Conservation (phyloP, 2,888 invertebrate genomes). For the Himalopsyche japonica region DNA sequence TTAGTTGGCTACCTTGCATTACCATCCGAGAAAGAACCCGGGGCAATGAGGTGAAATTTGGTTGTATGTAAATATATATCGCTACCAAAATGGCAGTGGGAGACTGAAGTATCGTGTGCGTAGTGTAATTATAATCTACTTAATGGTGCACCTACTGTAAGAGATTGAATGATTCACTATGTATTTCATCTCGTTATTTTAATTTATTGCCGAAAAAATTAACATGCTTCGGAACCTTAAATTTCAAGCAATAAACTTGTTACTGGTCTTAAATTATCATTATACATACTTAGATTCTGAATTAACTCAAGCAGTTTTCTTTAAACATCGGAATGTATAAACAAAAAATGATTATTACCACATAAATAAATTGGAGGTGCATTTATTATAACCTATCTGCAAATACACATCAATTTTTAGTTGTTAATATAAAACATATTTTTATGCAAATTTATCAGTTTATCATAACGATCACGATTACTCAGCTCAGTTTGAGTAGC, state of each 20-base stretch:
- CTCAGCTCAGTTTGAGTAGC: too few relatives aligned
- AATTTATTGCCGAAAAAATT: not conserved
- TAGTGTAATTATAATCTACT: not conserved
- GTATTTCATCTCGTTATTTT: not conserved
- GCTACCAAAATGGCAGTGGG: not conserved
- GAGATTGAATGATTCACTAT: not conserved
- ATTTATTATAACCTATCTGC: too few relatives aligned
- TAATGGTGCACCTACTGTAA: not conserved
- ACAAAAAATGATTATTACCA: too few relatives aligned
- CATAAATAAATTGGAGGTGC: too few relatives aligned
- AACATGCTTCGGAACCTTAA: not conserved
- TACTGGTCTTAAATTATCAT: not conserved
- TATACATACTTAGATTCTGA: too few relatives aligned
- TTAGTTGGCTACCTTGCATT: not conserved
- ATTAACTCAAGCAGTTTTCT: too few relatives aligned
- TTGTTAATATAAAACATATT: too few relatives aligned
- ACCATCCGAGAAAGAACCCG: not conserved
- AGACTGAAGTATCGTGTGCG: not conserved
- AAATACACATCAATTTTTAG: too few relatives aligned
- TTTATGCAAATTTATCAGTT: too few relatives aligned
- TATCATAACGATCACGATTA: too few relatives aligned
- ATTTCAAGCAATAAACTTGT: not conserved
- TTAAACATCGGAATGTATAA: too few relatives aligned
- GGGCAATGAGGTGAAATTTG: not conserved
- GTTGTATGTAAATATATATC: not conserved